Evolutionary conservation across 1,140 invertebrate genomes (phyloP), one percentile per base, ranked within the genome.

Genomic region (Plutomurus gul): DNA sequence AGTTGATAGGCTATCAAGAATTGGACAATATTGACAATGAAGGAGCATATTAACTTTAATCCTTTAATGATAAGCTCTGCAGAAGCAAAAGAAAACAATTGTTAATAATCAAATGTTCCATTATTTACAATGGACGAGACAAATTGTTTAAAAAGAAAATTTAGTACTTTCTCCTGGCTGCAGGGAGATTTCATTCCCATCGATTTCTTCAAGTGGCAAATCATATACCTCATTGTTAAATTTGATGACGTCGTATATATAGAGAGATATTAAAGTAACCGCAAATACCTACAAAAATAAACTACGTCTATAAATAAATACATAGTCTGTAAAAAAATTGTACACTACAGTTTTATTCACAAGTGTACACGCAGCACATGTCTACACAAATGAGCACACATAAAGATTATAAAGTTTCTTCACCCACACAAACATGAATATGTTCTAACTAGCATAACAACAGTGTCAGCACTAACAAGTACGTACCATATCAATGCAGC

Each of bases 401-500:
- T n/a, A n/a, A n/a, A n/a, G n/a, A n/a, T n/a, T n/a, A n/a, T n/a
- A n/a, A n/a, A n/a, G n/a, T n/a, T n/a, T n/a, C n/a, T n/a, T n/a
- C n/a, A n/a, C n/a, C n/a, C n/a, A n/a, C n/a, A n/a, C n/a, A n/a
- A n/a, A n/a, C n/a, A n/a, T n/a, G n/a, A n/a, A n/a, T n/a, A n/a
- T n/a, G n/a, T n/a, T n/a, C n/a, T n/a, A n/a, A n/a, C n/a, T n/a
- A n/a, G n/a, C n/a, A n/a, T n/a, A n/a, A n/a, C n/a, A n/a, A n/a
- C n/a, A n/a, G n/a, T n/a, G n/a, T n/a, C n/a, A n/a, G n/a, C n/a
- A n/a, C n/a, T n/a, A n/a, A n/a, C n/a, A 16, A 56, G 5, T 60
- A 51, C 36, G 20, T 72, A 78, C 76, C 65, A 78, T 33, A 18
- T 78, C 76, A 8, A 78, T 49, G 65, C 65, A 8, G 76, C 36